Percentiles rank a stretch among this genome's conserved stretches.
These are phyloP conservation scores for Erinaceus europaeus DNA, from an alignment of 2,113 vertebrate species.

Conservation along the genomic window DNA sequence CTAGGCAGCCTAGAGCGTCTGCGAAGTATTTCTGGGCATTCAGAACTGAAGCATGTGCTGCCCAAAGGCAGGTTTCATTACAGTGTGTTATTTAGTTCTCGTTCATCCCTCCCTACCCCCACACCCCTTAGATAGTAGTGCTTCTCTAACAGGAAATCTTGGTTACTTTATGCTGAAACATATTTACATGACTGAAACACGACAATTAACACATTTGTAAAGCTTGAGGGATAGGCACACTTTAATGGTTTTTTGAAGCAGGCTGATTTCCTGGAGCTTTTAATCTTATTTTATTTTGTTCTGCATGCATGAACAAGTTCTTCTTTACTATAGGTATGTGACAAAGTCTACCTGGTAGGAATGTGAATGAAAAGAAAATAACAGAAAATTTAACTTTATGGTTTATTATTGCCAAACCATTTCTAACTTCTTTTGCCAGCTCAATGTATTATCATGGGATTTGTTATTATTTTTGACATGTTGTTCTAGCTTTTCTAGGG, in stretches of 20 bases:
- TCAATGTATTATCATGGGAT: neutral
- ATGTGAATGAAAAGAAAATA: conserved; percentile 62
- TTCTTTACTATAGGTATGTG: conserved; percentile 77
- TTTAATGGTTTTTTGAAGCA: conserved; percentile 80
- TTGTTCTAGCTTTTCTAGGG: conserved; percentile 31
- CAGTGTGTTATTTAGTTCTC: conserved; percentile 51
- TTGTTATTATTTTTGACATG: conserved; percentile 25
- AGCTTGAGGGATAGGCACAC: conserved; percentile 79
- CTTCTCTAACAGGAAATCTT: conserved; percentile 48
- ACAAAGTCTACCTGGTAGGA: conserved; percentile 67
- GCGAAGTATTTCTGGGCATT: conserved; percentile 78
- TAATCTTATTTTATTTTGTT: conserved; percentile 66
- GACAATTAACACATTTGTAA: conserved; percentile 82
- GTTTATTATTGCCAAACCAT: conserved; percentile 30
- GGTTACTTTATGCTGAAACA: conserved; percentile 64
- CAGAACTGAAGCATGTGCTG: conserved; percentile 70
- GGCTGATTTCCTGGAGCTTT: conserved; percentile 79
- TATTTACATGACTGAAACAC: conserved; percentile 76
- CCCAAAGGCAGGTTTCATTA: conserved; percentile 78
- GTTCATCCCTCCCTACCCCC: conserved; percentile 58
- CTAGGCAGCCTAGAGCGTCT: conserved; percentile 77
- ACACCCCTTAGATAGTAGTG: neutral
- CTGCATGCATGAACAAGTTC: conserved; percentile 78
- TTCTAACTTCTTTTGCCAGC: conserved; percentile 36
- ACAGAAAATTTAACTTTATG: conserved; percentile 64